A percentile compares a stretch with the other conserved stretches of the same genome.
Evolutionary conservation across 2,797 vertebrate species (phyloP).

Genomic region (Oceanodroma leucorhoa): DNA sequence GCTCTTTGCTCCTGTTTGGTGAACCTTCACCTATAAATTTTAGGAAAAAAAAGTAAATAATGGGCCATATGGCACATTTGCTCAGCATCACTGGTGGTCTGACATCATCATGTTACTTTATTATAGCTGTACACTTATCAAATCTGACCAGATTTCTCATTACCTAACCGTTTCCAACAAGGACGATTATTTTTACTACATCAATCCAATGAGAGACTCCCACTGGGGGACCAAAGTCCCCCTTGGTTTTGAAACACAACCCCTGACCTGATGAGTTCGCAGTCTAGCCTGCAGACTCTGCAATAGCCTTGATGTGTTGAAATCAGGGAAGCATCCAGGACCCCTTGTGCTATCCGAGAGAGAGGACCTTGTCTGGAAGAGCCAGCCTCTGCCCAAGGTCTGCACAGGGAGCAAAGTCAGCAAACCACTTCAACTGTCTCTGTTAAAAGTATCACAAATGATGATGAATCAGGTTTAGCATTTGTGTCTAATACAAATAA

Average conservation of each 20-base stretch:
- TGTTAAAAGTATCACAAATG: not conserved
- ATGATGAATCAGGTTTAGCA: not conserved
- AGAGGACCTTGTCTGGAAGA: not conserved
- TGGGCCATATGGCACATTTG: not conserved
- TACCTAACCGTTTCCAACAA: not conserved
- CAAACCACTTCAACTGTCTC: not conserved
- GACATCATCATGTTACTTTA: not conserved
- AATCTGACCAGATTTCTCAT: not conserved
- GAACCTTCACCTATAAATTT: not conserved
- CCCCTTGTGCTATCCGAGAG: not conserved
- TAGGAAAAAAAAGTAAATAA: not conserved
- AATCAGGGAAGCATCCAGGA: not conserved
- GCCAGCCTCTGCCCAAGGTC: not conserved
- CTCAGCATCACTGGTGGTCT: not conserved
- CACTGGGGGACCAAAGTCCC: not conserved
- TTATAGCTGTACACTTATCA: not conserved
- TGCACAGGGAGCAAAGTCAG: not conserved
- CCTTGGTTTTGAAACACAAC: not conserved
- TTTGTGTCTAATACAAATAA: not conserved
- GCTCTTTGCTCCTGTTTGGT: not conserved
- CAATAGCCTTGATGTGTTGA: not conserved
- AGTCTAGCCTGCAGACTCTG: not conserved
- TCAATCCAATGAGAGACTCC: not conserved
- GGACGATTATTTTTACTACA: not conserved
- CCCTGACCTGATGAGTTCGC: rapidly evolving